Evolutionary conservation across 2,888 invertebrate genomes (phyloP), one percentile per base, ranked within the genome.

Genomic region (Trichogramma evanescens): DNA sequence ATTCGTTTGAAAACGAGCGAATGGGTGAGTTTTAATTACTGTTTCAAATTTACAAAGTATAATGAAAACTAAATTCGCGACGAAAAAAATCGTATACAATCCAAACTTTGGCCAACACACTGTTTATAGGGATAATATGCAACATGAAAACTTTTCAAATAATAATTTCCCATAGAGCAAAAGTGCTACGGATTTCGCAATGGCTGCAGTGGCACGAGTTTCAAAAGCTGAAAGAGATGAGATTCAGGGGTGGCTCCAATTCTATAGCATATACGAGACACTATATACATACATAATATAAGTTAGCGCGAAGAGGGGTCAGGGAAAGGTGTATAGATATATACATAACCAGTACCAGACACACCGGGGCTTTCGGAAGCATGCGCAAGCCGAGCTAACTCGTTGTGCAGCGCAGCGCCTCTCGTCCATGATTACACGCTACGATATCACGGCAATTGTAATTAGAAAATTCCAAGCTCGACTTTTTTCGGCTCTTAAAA

Each of bases 101-200:
- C 26, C 26, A 26, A 26, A 26, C 26, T 26, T 26, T 26, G 3
- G 26, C 26, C 26, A 26, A 26, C 26, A 26, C 26, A 26, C 26
- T 26, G 26, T 26, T 26, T 26, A 26, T 26, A 26, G 26, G 26
- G 26, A 26, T 26, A 26, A 26, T 26, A 26, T 26, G 26, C 26
- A 26, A 48, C 5, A 48, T 5, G 26, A 3, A 6, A 7, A 4
- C 5, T 52, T 52, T 51, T 53, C 4, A 44, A 58, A 62, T 48
- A 10, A 40, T 54, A 56, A 52, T 50, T 48, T 8, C 46, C 10
- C 38, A 10, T 38, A n/a, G 42, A 41, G 53, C 26, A 26, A 54
- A 13, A 46, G 61, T 55, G 53, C 61, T 53, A 59, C 60, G 62
- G 65, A 65, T 61, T 68, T 66, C 57, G 67, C 63, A 68, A 67